Conservation (phyloP, 2,797 vertebrate genomes). For the Thripadectes ignobilis region DNA sequence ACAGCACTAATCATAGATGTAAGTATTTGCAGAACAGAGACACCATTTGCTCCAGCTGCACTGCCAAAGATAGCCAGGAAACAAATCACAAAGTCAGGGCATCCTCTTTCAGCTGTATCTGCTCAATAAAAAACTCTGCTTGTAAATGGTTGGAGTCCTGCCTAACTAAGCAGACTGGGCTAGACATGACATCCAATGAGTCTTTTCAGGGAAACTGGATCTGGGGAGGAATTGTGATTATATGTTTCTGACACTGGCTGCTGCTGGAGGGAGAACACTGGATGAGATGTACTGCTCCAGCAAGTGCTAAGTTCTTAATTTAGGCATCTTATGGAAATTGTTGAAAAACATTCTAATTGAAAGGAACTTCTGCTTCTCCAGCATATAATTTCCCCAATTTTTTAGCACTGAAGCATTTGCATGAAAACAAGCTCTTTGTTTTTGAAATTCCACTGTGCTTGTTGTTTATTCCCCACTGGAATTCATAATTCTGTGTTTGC, state of each 20-base stretch:
- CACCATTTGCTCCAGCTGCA: background rate
- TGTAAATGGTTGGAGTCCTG: background rate
- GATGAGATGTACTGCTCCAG: constrained; percentile 14
- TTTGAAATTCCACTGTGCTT: constrained; percentile 67
- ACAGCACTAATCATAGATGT: background rate
- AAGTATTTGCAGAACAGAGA: background rate
- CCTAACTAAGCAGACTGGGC: background rate
- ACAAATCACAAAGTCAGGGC: background rate
- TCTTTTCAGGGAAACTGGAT: background rate
- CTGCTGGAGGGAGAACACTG: constrained; percentile 1
- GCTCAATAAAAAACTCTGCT: background rate
- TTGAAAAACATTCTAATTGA: constrained; percentile 66
- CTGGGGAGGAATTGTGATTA: background rate
- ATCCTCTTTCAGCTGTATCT: background rate
- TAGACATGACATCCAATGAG: background rate
- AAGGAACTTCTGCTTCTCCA: constrained; percentile 52
- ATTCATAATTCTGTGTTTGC: constrained; percentile 70
- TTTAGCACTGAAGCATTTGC: constrained; percentile 67
- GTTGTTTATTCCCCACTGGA: constrained; percentile 71
- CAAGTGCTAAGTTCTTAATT: constrained; percentile 44
- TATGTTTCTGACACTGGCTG: background rate
- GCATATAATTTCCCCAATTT: constrained; percentile 30
- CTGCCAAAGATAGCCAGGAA: background rate
- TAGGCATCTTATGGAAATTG: constrained; percentile 46
- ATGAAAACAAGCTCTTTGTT: constrained; percentile 73